These are phyloP conservation scores for Corvus moneduloides DNA, from an alignment of 2,113 vertebrate species.

Conservation along the genomic window DNA sequence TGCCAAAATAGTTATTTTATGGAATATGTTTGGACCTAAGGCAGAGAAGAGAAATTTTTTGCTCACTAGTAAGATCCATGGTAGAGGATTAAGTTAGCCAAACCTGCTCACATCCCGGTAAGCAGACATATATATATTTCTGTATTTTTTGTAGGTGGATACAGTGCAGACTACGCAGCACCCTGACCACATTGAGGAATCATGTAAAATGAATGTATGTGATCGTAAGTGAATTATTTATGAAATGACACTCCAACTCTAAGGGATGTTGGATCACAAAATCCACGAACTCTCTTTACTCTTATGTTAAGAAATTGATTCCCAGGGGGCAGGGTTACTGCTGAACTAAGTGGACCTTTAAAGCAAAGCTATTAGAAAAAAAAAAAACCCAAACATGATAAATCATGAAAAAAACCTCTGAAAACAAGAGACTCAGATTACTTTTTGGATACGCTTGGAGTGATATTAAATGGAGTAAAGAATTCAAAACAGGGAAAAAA, in stretches of 20 bases:
- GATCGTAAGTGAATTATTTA: conserved; percentile 74
- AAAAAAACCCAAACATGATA: background rate
- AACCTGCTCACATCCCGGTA: conserved; percentile 65
- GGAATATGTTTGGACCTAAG: background rate
- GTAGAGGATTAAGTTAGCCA: conserved; percentile 41
- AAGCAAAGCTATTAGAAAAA: conserved; percentile 22
- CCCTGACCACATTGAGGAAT: conserved; percentile 74
- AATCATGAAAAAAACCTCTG: background rate
- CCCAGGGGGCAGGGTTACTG: conserved; percentile 60
- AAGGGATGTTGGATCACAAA: conserved; percentile 69
- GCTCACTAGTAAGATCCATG: background rate
- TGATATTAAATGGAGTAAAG: background rate
- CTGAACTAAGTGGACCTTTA: conserved; percentile 33
- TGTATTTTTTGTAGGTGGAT: conserved; percentile 80
- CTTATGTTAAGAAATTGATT: conserved; percentile 57
- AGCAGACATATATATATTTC: conserved; percentile 78
- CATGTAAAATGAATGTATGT: conserved; percentile 79
- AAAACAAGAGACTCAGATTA: conserved; percentile 25
- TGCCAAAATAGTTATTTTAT: background rate
- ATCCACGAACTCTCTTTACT: conserved; percentile 34
- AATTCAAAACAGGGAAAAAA: background rate
- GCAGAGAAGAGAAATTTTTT: background rate
- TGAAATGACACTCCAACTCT: conserved; percentile 66
- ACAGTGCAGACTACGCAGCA: conserved; percentile 72
- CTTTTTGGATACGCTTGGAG: conserved; percentile 13